These are phyloP conservation scores for Clamator glandarius DNA, from an alignment of 2,797 vertebrate species.

Conservation along the genomic window DNA sequence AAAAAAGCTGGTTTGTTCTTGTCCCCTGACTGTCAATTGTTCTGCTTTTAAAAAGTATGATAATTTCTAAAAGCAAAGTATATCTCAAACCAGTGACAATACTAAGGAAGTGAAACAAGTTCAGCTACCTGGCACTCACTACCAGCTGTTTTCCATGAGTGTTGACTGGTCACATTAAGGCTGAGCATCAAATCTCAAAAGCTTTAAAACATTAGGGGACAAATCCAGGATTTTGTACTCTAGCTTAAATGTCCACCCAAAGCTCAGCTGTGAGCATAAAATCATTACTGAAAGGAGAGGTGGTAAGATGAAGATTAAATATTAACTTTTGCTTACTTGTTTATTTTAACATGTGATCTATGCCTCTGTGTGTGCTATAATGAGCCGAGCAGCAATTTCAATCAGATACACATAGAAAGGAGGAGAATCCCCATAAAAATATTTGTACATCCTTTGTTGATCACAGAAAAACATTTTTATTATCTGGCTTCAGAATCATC, in stretches of 20 bases:
- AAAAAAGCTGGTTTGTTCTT: constrained; percentile 11
- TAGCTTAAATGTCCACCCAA: neutral
- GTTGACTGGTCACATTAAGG: neutral
- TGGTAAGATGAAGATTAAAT: neutral
- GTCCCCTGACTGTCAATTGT: neutral
- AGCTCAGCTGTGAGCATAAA: neutral
- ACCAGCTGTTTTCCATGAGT: neutral
- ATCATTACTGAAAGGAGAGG: neutral
- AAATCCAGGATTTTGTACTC: neutral
- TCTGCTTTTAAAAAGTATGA: constrained; percentile 6
- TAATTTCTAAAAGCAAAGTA: neutral
- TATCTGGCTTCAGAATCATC: neutral
- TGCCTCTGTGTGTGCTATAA: neutral
- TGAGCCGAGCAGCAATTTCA: neutral
- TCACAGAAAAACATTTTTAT: neutral
- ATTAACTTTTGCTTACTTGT: neutral
- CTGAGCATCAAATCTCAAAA: neutral
- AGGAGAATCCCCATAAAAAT: neutral
- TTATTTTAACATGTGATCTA: neutral
- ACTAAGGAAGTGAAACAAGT: constrained; percentile 15
- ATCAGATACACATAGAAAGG: neutral
- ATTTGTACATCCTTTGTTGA: neutral
- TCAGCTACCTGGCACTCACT: neutral
- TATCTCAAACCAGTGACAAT: neutral
- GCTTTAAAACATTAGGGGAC: neutral